These are phyloP conservation scores for Xestia sexstrigata DNA, from an alignment of 2,888 invertebrate genomes.

Conservation along the genomic window DNA sequence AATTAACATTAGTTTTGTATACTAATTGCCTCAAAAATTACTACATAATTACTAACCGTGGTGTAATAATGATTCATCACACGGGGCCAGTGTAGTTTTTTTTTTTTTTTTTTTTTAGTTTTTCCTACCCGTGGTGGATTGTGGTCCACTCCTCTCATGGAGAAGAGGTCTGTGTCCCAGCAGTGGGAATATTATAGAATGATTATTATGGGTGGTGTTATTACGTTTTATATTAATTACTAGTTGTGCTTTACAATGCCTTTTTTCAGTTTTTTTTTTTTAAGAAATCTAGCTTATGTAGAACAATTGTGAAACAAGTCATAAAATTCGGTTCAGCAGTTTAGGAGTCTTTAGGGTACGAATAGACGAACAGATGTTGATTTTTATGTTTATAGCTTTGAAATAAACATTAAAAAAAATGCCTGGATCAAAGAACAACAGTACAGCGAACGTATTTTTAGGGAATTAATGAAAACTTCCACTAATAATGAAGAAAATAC, in stretches of 20 bases:
- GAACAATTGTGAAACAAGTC: background rate
- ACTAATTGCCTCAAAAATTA: background rate
- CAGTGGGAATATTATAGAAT: background rate
- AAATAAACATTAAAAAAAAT: background rate
- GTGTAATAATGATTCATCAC: background rate
- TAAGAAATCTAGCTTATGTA: background rate
- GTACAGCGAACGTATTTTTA: background rate
- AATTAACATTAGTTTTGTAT: background rate
- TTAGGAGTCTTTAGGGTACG: background rate
- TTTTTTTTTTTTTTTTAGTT: no score
- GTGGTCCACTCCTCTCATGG: background rate
- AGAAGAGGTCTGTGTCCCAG: background rate
- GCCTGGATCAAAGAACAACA: background rate
- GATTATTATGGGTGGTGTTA: background rate
- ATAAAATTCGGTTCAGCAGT: background rate
- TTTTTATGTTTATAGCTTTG: background rate
- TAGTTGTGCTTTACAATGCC: background rate
- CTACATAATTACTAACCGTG: background rate
- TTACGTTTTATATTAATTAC: background rate
- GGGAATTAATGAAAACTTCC: background rate
- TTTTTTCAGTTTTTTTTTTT: background rate
- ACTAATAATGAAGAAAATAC: slow-evolving; percentile 28
- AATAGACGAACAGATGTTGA: background rate
- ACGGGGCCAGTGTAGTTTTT: background rate
- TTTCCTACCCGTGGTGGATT: background rate